These are phyloP conservation scores for Drosophila meridionalis DNA, from an alignment of 2,888 invertebrate species.

Conservation along the genomic window DNA sequence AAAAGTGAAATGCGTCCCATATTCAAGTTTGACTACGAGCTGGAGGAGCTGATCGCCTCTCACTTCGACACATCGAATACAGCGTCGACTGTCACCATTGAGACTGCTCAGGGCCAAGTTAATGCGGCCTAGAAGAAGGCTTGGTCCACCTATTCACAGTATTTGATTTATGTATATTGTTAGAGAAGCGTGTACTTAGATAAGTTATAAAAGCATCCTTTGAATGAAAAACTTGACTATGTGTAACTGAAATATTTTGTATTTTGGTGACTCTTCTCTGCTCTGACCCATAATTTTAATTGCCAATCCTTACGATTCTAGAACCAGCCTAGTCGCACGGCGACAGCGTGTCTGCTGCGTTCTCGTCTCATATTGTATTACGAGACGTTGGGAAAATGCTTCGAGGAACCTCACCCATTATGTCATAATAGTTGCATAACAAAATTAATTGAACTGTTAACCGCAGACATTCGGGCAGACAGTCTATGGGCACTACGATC, in stretches of 20 bases:
- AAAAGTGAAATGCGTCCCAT: slow-evolving; percentile 68
- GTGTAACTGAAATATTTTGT: too few relatives aligned
- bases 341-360: slow-evolving; percentile 65
- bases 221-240: neutral
- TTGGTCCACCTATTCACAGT: slow-evolving; percentile 17
- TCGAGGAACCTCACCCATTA: slow-evolving; percentile 69
- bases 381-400: slow-evolving; percentile 40
- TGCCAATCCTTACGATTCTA: neutral
- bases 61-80: slow-evolving; percentile 82
- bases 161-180: slow-evolving; percentile 31
- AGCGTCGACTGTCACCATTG: slow-evolving; percentile 71
- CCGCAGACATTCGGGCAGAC: slow-evolving; percentile 64
- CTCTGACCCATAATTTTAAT: neutral
- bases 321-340: slow-evolving; percentile 16
- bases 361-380: slow-evolving; percentile 56
- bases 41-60: slow-evolving; percentile 82
- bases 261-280: neutral
- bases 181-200: slow-evolving; percentile 31
- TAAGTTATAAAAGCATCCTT: neutral
- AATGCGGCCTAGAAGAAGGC: neutral
- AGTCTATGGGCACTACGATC: neutral
- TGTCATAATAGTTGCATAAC: slow-evolving; percentile 74
- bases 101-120: slow-evolving; percentile 19
- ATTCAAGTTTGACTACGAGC: slow-evolving; percentile 73
- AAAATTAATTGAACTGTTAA: slow-evolving; percentile 80